These are phyloP conservation scores for Synaphobranchus kaupii DNA, from an alignment of 2,797 vertebrate species.

Conservation along the genomic window DNA sequence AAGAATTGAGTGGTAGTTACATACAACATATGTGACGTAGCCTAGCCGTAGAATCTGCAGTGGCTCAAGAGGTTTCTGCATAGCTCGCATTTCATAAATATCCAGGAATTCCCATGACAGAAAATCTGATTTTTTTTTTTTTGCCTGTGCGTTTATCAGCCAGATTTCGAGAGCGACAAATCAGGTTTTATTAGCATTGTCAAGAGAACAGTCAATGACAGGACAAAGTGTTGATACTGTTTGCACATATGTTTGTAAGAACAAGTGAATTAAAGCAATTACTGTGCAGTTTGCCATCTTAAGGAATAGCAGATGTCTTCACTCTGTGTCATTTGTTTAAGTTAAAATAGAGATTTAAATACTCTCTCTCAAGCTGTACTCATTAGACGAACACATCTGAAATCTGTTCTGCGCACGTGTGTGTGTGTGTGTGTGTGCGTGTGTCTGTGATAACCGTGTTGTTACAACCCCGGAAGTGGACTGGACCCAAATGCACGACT, in stretches of 20 bases:
- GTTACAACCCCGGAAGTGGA: no score
- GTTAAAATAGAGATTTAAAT: conserved; percentile 23
- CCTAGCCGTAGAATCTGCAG: neutral
- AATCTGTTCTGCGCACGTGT: conserved; percentile 11
- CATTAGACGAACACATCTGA: conserved; percentile 42
- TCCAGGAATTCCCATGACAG: conserved; percentile 34
- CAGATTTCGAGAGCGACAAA: conserved; percentile 27
- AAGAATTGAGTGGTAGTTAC: neutral
- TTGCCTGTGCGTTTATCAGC: conserved; percentile 40
- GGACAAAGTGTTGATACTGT: neutral
- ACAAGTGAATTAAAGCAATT: conserved; percentile 14
- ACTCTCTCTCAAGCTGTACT: conserved; percentile 30
- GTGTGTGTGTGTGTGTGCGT: neutral
- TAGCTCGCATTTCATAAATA: conserved; percentile 38
- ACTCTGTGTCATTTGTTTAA: conserved; percentile 33
- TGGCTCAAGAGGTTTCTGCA: conserved; percentile 24
- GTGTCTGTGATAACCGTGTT: neutral
- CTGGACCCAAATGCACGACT: no score
- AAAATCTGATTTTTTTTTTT: conserved; percentile 28
- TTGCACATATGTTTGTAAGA: neutral
- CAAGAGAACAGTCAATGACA: conserved; percentile 12
- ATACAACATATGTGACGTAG: neutral
- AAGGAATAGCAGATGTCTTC: conserved; percentile 32
- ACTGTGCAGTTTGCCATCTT: no score
- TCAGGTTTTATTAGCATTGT: conserved; percentile 10